Base-by-base conservation (phyloP, 2,888 invertebrate genomes). In the Bursaphelenchus okinawaensis region DNA sequence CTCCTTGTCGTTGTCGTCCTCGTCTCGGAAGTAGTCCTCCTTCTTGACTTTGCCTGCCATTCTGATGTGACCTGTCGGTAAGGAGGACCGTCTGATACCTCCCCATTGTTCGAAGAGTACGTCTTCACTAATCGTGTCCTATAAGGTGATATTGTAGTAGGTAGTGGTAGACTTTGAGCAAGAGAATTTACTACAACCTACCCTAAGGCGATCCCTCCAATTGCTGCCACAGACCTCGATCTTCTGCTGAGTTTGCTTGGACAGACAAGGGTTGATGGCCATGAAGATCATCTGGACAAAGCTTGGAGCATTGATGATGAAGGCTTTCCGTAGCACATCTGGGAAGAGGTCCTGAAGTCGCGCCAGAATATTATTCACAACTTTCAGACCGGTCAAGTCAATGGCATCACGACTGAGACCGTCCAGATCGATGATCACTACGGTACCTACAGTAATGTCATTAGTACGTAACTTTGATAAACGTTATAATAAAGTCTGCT, bases 41-140 rank as follows among this genome's bases (percentile, higher is more conserved):
- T 54, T 67, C 0, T 79, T 76, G n/a, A 78, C 70, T 61, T 75
- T 76, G 7, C 79, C 79, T 16, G 79, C 79, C 71, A 71, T 74
- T n/a, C 77, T 64, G 8, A 79, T 75, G 59, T 70, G 69, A 23
- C 79, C 79, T 59, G 68, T 76, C 23, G 74, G 71, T 7, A 16
- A 72, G 19, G 73, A 76, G 7, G 73, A 67, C 52, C 70, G 28
- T 40, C 74, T 54, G 4, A 68, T 75, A 8, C 79, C 79, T 55
- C 79, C 79, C 79, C 79, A 79, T 26, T 76, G 70, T 63, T 72
- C 68, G 66, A 74, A 79, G 16, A 79, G 70, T 8, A 76, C 72
- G 12, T 75, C 71, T 31, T 76, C 75, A 22, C 76, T 78, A 23
- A 79, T 75, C 19, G 64, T 63, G 29, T 76, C 77, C 76, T 76